Percentiles rank a stretch among this genome's conserved stretches.
phyloP scores from a whole-genome alignment of 2,113 vertebrate genomes.

The Archocentrus centrarchus region DNA sequence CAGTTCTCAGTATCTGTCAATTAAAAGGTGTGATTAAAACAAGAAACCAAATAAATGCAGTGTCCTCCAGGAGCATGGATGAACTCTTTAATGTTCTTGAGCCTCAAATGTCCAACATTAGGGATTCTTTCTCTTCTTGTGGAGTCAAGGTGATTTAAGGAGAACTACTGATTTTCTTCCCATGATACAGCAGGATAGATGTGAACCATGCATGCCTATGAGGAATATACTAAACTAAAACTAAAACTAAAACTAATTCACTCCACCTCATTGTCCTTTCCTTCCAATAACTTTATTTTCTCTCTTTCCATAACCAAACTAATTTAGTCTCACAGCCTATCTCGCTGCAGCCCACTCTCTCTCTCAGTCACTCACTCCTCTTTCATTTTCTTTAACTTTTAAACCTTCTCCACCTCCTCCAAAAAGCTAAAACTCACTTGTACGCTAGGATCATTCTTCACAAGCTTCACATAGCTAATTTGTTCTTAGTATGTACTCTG shows the following conservation, averaged over 20 bases:
- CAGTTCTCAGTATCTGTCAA: neutral
- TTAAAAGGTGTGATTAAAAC: neutral
- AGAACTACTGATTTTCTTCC: neutral
- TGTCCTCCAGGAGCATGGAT: neutral
- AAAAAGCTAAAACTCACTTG: neutral
- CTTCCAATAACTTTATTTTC: neutral
- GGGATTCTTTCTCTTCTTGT: neutral
- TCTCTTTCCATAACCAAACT: neutral
- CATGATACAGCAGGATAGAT: neutral
- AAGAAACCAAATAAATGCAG: neutral
- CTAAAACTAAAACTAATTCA: neutral
- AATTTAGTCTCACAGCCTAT: neutral
- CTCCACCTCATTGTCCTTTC: neutral
- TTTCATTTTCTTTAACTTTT: neutral
- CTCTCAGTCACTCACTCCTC: neutral
- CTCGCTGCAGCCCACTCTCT: neutral
- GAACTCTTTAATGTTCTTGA: neutral
- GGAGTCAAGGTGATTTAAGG: neutral
- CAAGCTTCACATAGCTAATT: constrained; percentile 19
- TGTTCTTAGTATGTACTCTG: constrained; percentile 37
- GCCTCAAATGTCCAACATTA: neutral
- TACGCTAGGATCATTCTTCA: neutral
- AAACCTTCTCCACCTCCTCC: neutral
- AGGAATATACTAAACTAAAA: too few relatives aligned
- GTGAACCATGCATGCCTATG: neutral